Conservation (phyloP, 1,140 invertebrate species). For the Oryctes rhinoceros region DNA sequence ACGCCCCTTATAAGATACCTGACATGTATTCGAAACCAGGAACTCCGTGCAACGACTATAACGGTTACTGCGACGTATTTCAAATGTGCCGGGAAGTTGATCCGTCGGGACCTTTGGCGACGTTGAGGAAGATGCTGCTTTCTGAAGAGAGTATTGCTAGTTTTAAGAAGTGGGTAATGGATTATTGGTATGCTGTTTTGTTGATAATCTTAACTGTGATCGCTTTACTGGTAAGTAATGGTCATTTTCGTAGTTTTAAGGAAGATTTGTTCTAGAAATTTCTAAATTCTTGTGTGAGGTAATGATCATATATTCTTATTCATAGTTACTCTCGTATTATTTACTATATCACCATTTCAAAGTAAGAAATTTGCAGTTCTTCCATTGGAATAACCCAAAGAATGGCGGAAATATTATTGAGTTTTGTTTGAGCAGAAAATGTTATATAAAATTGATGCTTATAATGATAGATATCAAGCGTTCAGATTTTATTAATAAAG, state of each 20-base stretch:
- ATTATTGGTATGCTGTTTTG: constrained; percentile 86
- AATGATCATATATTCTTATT: too few species aligned
- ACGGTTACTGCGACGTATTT: constrained; percentile 99
- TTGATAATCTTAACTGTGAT: constrained; percentile 78
- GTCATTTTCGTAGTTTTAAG: neutral
- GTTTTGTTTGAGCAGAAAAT: too few species aligned
- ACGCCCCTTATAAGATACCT: constrained; percentile 86
- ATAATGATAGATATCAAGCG: too few species aligned
- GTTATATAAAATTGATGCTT: too few species aligned
- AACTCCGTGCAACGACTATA: constrained; percentile 97
- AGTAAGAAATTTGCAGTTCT: too few species aligned
- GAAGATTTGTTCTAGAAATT: too few species aligned
- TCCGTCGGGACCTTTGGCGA: constrained; percentile 93
- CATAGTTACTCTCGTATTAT: too few species aligned
- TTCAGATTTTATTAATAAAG: too few species aligned
- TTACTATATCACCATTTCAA: too few species aligned
- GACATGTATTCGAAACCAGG: constrained; percentile 94
- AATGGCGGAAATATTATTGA: too few species aligned
- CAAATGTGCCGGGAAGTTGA: constrained; percentile 96
- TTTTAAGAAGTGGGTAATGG: constrained; percentile 83
- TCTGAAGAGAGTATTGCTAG: constrained; percentile 89
- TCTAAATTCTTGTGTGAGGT: too few species aligned
- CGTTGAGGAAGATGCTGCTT: constrained; percentile 83
- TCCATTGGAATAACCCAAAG: too few species aligned
- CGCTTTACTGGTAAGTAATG: constrained; percentile 76